phyloP scores from a whole-genome alignment of 2,113 vertebrate species.

The Ctenomys sociabilis region DNA sequence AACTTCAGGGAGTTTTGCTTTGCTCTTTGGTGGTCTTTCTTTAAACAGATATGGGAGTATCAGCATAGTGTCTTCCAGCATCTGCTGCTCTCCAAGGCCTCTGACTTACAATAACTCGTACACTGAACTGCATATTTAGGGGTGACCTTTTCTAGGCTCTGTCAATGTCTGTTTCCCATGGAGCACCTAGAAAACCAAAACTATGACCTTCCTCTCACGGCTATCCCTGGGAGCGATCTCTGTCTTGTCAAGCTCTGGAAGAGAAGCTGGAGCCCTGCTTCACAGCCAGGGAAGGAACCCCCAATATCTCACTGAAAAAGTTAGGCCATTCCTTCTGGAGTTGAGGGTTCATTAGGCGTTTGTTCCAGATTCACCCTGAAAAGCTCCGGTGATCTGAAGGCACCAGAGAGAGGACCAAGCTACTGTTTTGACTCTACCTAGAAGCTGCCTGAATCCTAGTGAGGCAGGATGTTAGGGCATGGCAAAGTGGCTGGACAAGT shows the following conservation, averaged over 20 bases:
- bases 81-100: neutral
- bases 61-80: too few relatives aligned
- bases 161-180: neutral
- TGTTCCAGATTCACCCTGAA: neutral
- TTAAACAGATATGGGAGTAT: neutral
- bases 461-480: neutral
- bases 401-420: neutral
- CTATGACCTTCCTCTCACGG: neutral
- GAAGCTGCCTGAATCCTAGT: neutral
- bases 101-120: neutral
- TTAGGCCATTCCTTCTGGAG: neutral
- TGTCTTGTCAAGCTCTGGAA: neutral
- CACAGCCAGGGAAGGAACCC: neutral
- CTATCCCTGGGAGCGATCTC: neutral
- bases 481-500: neutral
- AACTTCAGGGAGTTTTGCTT: neutral
- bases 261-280: neutral
- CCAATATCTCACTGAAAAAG: neutral
- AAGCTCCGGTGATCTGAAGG: neutral
- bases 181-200: neutral
- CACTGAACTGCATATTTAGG: neutral
- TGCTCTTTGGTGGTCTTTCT: neutral
- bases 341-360: neutral
- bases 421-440: too few relatives aligned
- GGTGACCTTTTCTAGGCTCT: neutral